phyloP scores from a whole-genome alignment of 2,113 vertebrate species.

The Plecotus auritus region DNA sequence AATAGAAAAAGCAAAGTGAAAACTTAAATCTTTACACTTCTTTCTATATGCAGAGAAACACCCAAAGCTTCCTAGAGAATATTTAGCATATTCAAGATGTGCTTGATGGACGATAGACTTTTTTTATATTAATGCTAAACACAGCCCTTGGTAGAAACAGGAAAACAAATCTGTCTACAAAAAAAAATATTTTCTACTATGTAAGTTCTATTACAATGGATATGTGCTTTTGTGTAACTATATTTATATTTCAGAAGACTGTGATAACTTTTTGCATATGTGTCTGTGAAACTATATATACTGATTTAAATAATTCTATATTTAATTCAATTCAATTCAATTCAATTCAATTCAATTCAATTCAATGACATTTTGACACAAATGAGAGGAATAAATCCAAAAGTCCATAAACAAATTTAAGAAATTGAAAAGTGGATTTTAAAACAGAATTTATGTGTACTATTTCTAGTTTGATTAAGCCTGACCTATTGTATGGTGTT shows the following conservation, averaged over 20 bases:
- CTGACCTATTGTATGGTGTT: not conserved
- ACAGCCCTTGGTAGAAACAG: not conserved
- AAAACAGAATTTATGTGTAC: not conserved
- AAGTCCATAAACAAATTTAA: not conserved
- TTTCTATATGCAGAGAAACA: not conserved
- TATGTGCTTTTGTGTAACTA: not conserved
- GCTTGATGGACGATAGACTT: not conserved
- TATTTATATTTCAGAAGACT: conserved; percentile 50
- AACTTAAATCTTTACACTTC: not conserved
- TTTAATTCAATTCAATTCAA: not conserved
- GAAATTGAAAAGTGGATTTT: not conserved
- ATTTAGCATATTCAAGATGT: not conserved
- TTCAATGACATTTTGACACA: conserved; percentile 18
- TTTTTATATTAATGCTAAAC: conserved; percentile 4
- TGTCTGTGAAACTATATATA: conserved; percentile 18
- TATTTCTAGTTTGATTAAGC: not conserved
- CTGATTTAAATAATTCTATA: conserved; percentile 25
- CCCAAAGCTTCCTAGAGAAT: not conserved
- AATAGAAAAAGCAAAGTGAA: not conserved
- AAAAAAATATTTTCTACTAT: not conserved
- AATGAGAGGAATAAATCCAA: not conserved
- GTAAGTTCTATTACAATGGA: not conserved
- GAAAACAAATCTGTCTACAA: not conserved
- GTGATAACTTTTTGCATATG: conserved; percentile 5
- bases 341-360: not conserved